Conservation (phyloP, 2,113 vertebrate genomes). For the Mesembrinibis cayennensis region DNA sequence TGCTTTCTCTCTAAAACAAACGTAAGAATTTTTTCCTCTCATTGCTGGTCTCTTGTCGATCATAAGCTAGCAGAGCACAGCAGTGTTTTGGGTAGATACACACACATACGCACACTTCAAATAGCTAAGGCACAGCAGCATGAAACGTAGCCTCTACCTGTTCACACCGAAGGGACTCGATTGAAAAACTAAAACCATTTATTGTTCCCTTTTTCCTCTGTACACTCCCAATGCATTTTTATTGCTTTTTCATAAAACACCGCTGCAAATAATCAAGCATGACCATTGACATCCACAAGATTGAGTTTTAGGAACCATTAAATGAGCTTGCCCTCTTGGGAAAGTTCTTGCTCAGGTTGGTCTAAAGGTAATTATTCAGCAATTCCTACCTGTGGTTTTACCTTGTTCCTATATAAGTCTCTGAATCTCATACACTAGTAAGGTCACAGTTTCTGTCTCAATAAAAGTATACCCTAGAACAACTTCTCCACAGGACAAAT, state of each 20-base stretch:
- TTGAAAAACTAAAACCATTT: conserved; percentile 61
- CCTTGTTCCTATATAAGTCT: conserved; percentile 68
- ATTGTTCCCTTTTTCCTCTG: conserved; percentile 59
- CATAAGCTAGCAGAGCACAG: conserved; percentile 32
- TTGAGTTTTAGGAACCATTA: conserved; percentile 85
- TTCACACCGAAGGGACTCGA: conserved; percentile 50
- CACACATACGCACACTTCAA: background rate
- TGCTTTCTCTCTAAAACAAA: conserved; percentile 43
- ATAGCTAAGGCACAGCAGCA: conserved; percentile 39
- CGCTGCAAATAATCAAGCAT: conserved; percentile 80
- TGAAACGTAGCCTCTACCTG: conserved; percentile 22
- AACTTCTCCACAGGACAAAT: conserved; percentile 11
- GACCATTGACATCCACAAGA: conserved; percentile 81
- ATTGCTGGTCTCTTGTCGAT: conserved; percentile 49
- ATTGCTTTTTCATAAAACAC: conserved; percentile 80
- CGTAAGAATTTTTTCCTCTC: conserved; percentile 26
- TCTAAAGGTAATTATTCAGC: conserved; percentile 85
- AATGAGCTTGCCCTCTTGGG: conserved; percentile 81
- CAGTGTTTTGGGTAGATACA: background rate
- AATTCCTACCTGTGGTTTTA: conserved; percentile 81
- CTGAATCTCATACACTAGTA: conserved; percentile 70
- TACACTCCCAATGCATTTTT: conserved; percentile 67
- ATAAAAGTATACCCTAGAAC: conserved; percentile 38
- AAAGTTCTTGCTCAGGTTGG: conserved; percentile 76
- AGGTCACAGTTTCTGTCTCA: conserved; percentile 68